Evolutionary conservation across 2,888 invertebrate genomes (phyloP), one percentile per base, ranked within the genome.

Genomic region (Parnassius apollo): DNA sequence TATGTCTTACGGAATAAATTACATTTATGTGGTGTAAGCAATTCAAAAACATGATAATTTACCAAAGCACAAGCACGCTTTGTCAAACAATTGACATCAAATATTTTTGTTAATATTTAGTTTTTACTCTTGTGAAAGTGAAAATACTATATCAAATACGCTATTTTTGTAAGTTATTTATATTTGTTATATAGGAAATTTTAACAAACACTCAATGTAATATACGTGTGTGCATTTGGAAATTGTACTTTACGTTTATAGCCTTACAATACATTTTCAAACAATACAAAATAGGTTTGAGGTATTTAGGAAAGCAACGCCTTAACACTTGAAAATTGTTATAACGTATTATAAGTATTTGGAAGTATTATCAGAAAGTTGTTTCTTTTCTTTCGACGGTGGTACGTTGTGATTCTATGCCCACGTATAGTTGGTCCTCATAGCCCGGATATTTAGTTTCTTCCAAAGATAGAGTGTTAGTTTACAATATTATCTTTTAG

Each of bases 381-480:
- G 66, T 72, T 73, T 68, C 66, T 65, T 68, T 67, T 67, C 68
- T 66, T 44, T 56, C 65, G 65, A 68, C 62, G 69, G 66, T 71
- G 73, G 70, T 66, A 46, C 46, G 46, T 57, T 68, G 13, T 13
- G 60, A 49, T 8, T n/a, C 48, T 11, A 25, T 69, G 69, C 73
- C 76, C 77, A 76, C 78, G 78, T 77, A 76, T 68, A 67, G 69
- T 73, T 72, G 69, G 70, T 75, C 72, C 66, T 69, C 73, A 78
- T 77, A 80, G 78, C 77, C 83, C 83, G 78, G 82, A 80, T 77
- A 76, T 84, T 85, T 83, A 79, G 78, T 85, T 86, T 85, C 88
- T 89, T 90, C 91, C 91, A 91, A 91, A 91, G 91, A 90, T 90
- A 88, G 83, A 73, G 82, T 78, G 81, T 82, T 88, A 89, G 80